These are phyloP conservation scores for Amblyraja radiata DNA, from an alignment of 2,797 vertebrate species.

Conservation along the genomic window DNA sequence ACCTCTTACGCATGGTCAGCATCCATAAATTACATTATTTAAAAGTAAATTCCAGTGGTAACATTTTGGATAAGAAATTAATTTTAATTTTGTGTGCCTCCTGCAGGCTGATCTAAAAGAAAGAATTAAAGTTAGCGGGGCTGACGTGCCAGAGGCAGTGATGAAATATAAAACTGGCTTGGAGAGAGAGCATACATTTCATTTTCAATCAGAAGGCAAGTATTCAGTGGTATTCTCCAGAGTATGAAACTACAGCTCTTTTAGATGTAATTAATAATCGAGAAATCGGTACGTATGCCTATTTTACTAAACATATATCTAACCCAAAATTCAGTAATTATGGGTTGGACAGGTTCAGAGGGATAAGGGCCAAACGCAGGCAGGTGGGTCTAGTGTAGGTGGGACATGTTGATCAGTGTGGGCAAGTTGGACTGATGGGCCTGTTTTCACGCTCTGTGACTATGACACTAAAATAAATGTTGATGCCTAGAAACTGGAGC, in stretches of 20 bases:
- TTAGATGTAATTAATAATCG: background rate
- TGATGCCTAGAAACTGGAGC: too few relatives aligned
- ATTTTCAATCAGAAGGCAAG: background rate
- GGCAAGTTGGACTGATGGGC: too few relatives aligned
- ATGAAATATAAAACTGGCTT: background rate
- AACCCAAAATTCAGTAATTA: too few relatives aligned
- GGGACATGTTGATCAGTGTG: too few relatives aligned
- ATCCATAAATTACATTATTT: background rate
- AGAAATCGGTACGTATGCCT: background rate
- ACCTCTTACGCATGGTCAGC: too few relatives aligned
- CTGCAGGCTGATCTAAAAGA: background rate
- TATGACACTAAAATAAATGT: too few relatives aligned
- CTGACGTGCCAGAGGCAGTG: background rate
- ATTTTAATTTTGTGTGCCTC: background rate
- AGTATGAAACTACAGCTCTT: background rate
- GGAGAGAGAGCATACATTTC: background rate
- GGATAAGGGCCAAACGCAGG: too few relatives aligned
- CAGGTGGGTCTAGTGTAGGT: too few relatives aligned
- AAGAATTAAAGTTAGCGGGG: background rate
- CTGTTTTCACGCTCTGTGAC: too few relatives aligned
- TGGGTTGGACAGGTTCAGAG: too few relatives aligned
- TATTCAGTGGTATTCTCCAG: background rate
- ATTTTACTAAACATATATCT: too few relatives aligned
- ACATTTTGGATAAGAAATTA: background rate
- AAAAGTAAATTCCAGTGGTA: background rate